Evolutionary conservation across 2,888 invertebrate species (phyloP).

Genomic region (Andrena minutula): DNA sequence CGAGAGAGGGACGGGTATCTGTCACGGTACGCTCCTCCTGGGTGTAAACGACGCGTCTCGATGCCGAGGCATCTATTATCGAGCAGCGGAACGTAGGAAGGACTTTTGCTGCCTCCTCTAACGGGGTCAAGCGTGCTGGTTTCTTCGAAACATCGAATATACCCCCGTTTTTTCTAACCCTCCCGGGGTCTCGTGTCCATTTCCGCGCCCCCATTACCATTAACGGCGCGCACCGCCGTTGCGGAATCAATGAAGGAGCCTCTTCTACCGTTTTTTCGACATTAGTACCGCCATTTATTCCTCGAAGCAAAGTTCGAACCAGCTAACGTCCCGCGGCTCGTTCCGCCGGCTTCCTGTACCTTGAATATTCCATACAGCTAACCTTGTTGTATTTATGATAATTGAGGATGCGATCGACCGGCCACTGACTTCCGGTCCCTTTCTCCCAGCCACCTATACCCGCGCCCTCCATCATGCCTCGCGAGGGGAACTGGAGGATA

Average conservation of each 20-base stretch:
- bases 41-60: constrained; percentile 18
- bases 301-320: constrained; percentile 35
- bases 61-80: constrained; percentile 1
- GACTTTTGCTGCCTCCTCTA: neutral
- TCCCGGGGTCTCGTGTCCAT: constrained; percentile 46
- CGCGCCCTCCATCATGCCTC: neutral
- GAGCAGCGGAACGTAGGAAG: neutral
- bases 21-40: neutral
- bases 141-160: constrained; percentile 44
- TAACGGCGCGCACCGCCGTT: constrained; percentile 52
- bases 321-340: constrained; percentile 26
- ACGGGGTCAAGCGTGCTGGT: constrained; percentile 1
- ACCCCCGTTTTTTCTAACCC: constrained; percentile 33
- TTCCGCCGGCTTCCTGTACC: constrained; percentile 24
- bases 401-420: constrained; percentile 51
- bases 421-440: constrained; percentile 6
- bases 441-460: neutral
- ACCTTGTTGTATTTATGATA: constrained; percentile 67
- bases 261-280: constrained; percentile 43
- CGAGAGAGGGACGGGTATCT: constrained; percentile 7
- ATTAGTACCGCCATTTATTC: constrained; percentile 65
- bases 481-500: neutral
- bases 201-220: constrained; percentile 58
- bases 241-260: constrained; percentile 57
- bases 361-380: constrained; percentile 69